Evolutionary conservation across 2,888 invertebrate species (phyloP), one percentile per base, ranked within the genome.

Genomic region (Thereva unica): DNA sequence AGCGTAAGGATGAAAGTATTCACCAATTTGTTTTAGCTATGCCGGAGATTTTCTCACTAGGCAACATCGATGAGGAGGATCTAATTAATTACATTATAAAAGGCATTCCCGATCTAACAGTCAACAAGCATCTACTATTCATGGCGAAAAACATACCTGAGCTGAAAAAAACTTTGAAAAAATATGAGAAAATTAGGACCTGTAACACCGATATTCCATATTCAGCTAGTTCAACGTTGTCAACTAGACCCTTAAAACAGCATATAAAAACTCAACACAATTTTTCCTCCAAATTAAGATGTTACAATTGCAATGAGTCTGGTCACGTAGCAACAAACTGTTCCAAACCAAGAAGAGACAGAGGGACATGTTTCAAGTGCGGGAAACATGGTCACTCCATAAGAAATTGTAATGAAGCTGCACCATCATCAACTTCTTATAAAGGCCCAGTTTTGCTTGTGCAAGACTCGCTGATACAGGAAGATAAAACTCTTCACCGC

Each of bases 111-210:
- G 50, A 50, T 34, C 5, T 4, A 50, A 10, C 9, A 23, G 12
- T 50, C 12, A 50, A 50, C 12, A 23, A 50, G 12, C 50, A 50
- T 4, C 23, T 50, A 50, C 12, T 50, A 50, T 50, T 50, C 50
- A 50, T 35, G 50, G 50, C 50, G 6, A 50, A 50, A 12, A 50
- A 3, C 23, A 23, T 50, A 9, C 12, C 50, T 10, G 50, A 50
- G 50, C 12, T 50, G 50, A 50, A 50, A 12, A 4, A 50, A 12
- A 50, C 35, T 50, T 50, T 50, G 6, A 50, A 50, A 49, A 50
- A 50, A 4, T 50, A 12, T 12, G 50, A 50, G 4, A 50, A 50
- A 12, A 9, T 50, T 12, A 50, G 12, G 50, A 3, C 50, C 6
- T 4, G 1, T 12, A 4, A n/a, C n/a, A 37, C 5, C 23, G 12